Percentiles rank a stretch among this genome's conserved stretches.
Conservation (phyloP, 2,113 vertebrate genomes). For the Syngnathus typhle region DNA sequence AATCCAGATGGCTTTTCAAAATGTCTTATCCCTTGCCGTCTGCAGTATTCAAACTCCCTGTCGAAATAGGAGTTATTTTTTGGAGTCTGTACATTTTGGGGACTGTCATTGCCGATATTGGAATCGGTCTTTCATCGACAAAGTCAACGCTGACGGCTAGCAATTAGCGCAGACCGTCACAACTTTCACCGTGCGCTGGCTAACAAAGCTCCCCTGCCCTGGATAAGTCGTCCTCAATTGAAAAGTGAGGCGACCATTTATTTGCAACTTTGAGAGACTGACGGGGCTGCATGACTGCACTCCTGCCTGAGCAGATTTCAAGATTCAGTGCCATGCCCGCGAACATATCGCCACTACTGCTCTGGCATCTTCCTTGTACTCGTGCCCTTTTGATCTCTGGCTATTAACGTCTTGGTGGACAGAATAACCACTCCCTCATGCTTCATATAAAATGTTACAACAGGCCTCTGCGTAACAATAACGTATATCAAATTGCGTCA, state of each 20-base stretch:
- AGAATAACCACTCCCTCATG: too few species aligned
- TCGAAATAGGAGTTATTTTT: not conserved
- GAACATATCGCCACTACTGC: not conserved
- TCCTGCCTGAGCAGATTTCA: not conserved
- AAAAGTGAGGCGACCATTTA: not conserved
- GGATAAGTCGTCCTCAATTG: not conserved
- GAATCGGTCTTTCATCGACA: not conserved
- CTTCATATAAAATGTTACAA: not conserved
- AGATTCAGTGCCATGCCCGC: not conserved
- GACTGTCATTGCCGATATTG: not conserved
- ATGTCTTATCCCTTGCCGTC: constrained; percentile 45
- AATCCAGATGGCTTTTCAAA: constrained; percentile 66
- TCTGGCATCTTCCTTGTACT: not conserved
- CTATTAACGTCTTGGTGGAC: too few species aligned
- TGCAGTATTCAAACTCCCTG: constrained; percentile 33
- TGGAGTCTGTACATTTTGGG: not conserved
- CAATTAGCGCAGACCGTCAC: too few species aligned
- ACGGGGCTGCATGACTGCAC: too few species aligned
- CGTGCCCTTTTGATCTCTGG: too few species aligned
- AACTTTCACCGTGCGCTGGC: too few species aligned
- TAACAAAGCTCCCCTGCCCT: too few species aligned
- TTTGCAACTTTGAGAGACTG: not conserved
- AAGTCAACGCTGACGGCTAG: too few species aligned
- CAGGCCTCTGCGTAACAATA: not conserved
- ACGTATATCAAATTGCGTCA: not conserved